These are phyloP conservation scores for Knipowitschia caucasica DNA, from an alignment of 2,797 vertebrate genomes.

Conservation along the genomic window DNA sequence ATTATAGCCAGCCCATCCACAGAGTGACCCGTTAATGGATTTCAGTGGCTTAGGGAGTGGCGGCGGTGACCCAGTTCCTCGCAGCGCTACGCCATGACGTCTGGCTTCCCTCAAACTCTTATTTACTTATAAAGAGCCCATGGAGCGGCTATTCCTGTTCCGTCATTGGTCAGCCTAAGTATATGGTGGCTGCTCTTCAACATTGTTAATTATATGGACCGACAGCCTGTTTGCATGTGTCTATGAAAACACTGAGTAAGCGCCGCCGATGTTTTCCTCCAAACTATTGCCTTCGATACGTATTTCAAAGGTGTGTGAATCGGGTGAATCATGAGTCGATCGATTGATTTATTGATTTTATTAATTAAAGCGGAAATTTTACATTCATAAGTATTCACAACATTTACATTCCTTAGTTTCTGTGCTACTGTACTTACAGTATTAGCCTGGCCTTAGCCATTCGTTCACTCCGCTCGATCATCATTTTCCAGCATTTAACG, in stretches of 20 bases:
- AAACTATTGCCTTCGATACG: no score
- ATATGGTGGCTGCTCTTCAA: conserved; percentile 57
- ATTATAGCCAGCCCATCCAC: conserved; percentile 1
- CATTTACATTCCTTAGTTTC: no score
- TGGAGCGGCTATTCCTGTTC: conserved; percentile 67
- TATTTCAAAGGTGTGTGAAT: no score
- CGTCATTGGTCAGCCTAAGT: conserved; percentile 63
- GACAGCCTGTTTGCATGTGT: conserved; percentile 18
- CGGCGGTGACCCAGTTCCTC: conserved; percentile 30
- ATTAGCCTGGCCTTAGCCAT: no score
- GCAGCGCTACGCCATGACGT: conserved; percentile 44
- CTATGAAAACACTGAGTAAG: conserved; percentile 36
- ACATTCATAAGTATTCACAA: no score
- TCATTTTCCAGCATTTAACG: no score
- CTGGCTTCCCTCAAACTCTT: conserved; percentile 62
- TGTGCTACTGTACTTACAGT: no score
- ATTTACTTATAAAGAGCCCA: conserved; percentile 71
- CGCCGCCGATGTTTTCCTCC: conserved; percentile 19
- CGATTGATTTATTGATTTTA: no score
- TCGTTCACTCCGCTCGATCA: no score
- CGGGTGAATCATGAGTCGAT: no score
- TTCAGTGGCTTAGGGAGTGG: conserved; percentile 62
- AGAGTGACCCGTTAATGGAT: conserved; percentile 22
- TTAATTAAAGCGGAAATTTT: no score
- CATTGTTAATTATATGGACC: conserved; percentile 69